A percentile compares a stretch with the other conserved stretches of the same genome.
These are phyloP conservation scores for Corvus cornix DNA, from an alignment of 2,113 vertebrate genomes.

Conservation along the genomic window DNA sequence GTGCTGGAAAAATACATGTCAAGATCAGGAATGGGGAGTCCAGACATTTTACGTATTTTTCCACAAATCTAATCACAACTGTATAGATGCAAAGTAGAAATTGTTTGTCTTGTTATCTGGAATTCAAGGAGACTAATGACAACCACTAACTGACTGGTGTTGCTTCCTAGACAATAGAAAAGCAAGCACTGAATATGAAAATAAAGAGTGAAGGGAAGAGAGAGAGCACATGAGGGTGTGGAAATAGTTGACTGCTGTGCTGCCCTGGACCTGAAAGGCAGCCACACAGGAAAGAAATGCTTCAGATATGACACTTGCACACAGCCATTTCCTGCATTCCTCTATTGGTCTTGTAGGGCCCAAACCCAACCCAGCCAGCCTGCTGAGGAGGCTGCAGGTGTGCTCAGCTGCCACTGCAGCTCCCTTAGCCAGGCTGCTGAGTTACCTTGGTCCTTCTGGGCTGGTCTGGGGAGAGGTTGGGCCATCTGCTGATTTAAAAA, in stretches of 20 bases:
- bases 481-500: neutral
- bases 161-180: neutral
- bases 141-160: neutral
- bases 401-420: neutral
- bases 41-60: neutral
- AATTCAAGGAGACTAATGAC: neutral
- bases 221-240: rapidly evolving
- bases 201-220: neutral
- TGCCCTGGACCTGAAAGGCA: neutral
- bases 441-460: neutral
- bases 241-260: neutral
- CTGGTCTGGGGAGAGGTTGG: rapidly evolving
- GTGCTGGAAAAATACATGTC: neutral
- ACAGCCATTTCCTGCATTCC: neutral
- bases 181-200: neutral
- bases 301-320: too few relatives aligned
- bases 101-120: neutral
- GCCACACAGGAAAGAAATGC: neutral
- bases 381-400: neutral
- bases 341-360: neutral
- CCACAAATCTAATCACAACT: neutral
- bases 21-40: neutral
- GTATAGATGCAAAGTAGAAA: neutral
- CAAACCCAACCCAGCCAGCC: too few relatives aligned
- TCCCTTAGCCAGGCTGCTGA: neutral